phyloP scores from a whole-genome alignment of 2,888 invertebrate genomes.

The Harpalus rufipes region DNA sequence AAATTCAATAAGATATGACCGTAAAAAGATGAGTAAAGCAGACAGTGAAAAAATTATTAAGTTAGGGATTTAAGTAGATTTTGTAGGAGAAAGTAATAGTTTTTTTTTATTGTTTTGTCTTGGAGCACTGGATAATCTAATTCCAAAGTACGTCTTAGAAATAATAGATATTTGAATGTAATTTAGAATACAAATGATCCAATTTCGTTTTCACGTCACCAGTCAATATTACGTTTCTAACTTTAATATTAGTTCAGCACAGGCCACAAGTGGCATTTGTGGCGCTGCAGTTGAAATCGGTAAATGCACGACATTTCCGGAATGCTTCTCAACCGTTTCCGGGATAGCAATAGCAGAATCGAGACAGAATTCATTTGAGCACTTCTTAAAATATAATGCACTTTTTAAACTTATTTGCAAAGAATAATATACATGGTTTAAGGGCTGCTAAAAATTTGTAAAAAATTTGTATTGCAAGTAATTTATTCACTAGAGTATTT shows the following conservation, averaged over 20 bases:
- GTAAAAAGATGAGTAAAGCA: neutral
- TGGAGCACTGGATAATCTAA: too few relatives aligned
- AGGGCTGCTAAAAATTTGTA: too few relatives aligned
- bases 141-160: too few relatives aligned
- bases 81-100: too few relatives aligned
- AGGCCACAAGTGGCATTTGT: neutral
- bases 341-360: neutral
- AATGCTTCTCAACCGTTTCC: neutral
- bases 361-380: neutral
- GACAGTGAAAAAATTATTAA: neutral
- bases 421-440: too few relatives aligned
- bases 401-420: too few relatives aligned
- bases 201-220: neutral
- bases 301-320: neutral
- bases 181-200: neutral
- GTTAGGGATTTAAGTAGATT: neutral
- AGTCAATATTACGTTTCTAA: neutral
- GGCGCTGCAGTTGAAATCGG: neutral
- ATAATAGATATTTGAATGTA: neutral
- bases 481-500: too few relatives aligned
- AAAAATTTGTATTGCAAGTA: too few relatives aligned
- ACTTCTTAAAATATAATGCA: too few relatives aligned
- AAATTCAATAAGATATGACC: conserved; percentile 39
- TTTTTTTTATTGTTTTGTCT: too few relatives aligned
- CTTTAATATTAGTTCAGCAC: neutral